phyloP scores from a whole-genome alignment of 1,140 invertebrate genomes.

The Drosophila repleta region DNA sequence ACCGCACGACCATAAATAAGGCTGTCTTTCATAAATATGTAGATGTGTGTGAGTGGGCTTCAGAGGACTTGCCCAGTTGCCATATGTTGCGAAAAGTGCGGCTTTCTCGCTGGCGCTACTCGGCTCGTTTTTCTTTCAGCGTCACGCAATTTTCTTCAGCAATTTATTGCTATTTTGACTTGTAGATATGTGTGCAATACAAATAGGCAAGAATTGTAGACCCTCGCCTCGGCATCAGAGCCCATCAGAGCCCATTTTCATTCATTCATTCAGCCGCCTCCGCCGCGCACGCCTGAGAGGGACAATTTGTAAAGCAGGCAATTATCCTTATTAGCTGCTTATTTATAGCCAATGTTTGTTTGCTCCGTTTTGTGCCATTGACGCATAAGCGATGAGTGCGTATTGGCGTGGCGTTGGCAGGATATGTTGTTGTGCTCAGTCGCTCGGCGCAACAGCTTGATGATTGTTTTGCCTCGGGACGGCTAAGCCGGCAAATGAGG shows the following conservation, averaged over 20 bases:
- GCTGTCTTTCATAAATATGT: conserved; percentile 20
- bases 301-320: conserved; percentile 80
- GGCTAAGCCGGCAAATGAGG: conserved; percentile 1
- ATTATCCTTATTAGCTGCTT: conserved; percentile 81
- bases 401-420: conserved; percentile 16
- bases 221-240: no score
- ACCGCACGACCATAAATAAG: conserved; percentile 79
- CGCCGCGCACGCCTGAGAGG: conserved; percentile 14
- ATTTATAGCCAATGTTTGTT: conserved; percentile 77
- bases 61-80: conserved; percentile 69
- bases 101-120: conserved; percentile 25
- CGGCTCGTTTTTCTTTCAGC: conserved; percentile 32
- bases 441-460: conserved; percentile 49
- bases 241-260: no score
- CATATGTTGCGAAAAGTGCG: conserved; percentile 57
- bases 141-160: conserved; percentile 67
- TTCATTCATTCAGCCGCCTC: no score
- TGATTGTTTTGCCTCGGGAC: conserved; percentile 15
- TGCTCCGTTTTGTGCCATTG: conserved; percentile 60
- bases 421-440: conserved; percentile 17
- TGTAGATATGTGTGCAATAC: conserved; percentile 55
- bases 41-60: conserved; percentile 44
- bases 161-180: conserved; percentile 82
- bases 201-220: conserved; percentile 13
- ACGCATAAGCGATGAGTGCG: conserved; percentile 52